Evolutionary conservation across 2,888 invertebrate species (phyloP).

Genomic region (Plebejus argus): DNA sequence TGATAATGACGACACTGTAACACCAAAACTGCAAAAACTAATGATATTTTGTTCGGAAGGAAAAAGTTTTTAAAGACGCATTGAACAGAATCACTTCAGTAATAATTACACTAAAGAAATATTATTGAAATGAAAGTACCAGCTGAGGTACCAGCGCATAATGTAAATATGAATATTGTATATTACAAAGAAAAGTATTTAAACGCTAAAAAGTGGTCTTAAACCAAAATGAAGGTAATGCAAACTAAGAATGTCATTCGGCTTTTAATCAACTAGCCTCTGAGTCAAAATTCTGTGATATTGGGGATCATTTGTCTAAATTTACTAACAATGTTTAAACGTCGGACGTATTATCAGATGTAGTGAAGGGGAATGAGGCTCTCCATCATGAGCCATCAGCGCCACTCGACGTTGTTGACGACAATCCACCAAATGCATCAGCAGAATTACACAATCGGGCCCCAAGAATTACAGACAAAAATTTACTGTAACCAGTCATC

Average conservation of each 20-base stretch:
- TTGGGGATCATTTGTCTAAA: slow-evolving; percentile 3
- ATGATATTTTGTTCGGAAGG: too few species aligned
- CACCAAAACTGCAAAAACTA: too few species aligned
- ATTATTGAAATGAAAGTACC: too few species aligned
- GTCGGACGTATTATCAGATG: slow-evolving; percentile 49
- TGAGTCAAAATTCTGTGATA: neutral
- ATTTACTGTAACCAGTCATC: slow-evolving; percentile 48
- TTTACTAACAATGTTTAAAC: slow-evolving; percentile 40
- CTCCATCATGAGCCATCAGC: slow-evolving; percentile 73
- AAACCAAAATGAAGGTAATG: too few species aligned
- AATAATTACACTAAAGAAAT: too few species aligned
- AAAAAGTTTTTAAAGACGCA: too few species aligned
- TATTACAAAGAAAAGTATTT: too few species aligned
- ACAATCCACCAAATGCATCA: slow-evolving; percentile 75
- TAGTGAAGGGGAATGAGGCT: slow-evolving; percentile 46
- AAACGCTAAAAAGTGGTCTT: too few species aligned
- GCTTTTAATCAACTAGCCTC: neutral
- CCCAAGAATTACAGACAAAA: slow-evolving; percentile 63
- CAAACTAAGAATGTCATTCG: neutral
- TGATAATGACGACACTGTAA: neutral
- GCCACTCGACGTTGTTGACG: slow-evolving; percentile 60
- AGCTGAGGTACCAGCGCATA: too few species aligned
- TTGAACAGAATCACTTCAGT: too few species aligned
- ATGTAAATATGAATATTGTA: too few species aligned
- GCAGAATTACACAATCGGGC: slow-evolving; percentile 70